Conservation (phyloP, 2,888 invertebrate species). For the Diloba caeruleocephala region DNA sequence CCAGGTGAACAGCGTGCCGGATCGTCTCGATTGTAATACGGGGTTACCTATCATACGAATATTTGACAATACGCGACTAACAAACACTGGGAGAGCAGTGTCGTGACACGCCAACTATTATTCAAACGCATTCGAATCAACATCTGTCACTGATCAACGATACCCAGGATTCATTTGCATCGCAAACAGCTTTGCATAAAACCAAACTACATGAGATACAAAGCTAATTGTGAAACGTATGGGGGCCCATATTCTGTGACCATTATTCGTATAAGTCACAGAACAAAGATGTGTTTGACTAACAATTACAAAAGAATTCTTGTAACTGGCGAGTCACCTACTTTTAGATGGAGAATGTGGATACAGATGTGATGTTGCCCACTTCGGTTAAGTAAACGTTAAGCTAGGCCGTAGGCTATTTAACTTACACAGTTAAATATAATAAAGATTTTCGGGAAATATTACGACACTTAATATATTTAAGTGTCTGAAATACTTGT, state of each 20-base stretch:
- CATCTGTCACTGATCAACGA: conserved; percentile 76
- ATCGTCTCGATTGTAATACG: conserved; percentile 25
- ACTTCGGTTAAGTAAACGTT: conserved; percentile 41
- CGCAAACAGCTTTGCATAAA: conserved; percentile 74
- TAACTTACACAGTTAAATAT: conserved; percentile 20
- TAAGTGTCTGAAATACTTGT: background rate
- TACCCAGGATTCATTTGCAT: conserved; percentile 77
- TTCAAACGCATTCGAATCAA: conserved; percentile 74
- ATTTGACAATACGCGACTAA: conserved; percentile 28
- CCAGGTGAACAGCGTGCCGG: conserved; percentile 20
- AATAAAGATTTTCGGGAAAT: conserved; percentile 14
- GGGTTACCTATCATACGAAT: conserved; percentile 26
- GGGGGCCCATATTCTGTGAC: conserved; percentile 24
- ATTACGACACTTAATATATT: conserved; percentile 9
- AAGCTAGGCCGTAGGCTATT: conserved; percentile 19
- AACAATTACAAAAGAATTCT: conserved; percentile 56
- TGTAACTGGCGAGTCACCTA: conserved; percentile 47
- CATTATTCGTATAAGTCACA: conserved; percentile 27
- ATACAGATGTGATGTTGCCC: conserved; percentile 47
- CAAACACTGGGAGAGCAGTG: conserved; percentile 38
- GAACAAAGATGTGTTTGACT: conserved; percentile 40
- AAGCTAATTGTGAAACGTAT: conserved; percentile 60
- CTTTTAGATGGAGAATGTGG: conserved; percentile 46
- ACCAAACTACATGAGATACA: conserved; percentile 61
- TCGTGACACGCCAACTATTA: conserved; percentile 63